A percentile compares a stretch with the other conserved stretches of the same genome.
Conservation (phyloP, 2,888 invertebrate genomes). For the Callimorpha dominula region DNA sequence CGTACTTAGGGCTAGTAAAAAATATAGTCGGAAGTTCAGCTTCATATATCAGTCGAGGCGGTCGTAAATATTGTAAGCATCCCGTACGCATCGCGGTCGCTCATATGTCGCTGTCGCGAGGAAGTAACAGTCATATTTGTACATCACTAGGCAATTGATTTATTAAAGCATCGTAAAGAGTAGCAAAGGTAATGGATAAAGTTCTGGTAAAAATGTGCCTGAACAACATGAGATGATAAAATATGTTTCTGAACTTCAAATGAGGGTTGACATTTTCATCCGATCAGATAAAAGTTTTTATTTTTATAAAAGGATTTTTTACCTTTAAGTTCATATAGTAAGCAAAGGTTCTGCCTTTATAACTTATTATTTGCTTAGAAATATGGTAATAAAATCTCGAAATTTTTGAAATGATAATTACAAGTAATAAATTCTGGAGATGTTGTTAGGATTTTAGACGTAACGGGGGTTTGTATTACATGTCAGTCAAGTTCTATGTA, state of each 20-base stretch:
- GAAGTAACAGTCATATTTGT: slow-evolving; percentile 41
- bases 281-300: not conserved
- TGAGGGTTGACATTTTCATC: not conserved
- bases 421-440: no score
- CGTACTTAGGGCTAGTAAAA: slow-evolving; percentile 49
- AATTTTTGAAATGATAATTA: no score
- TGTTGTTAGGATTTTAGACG: no score
- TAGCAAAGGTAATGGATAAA: not conserved
- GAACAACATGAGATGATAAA: not conserved
- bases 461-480: no score
- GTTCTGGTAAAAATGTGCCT: not conserved
- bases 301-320: not conserved
- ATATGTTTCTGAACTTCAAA: not conserved
- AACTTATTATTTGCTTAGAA: no score
- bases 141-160: slow-evolving; percentile 43
- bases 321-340: no score
- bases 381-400: no score
- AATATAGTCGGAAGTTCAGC: slow-evolving; percentile 68
- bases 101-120: slow-evolving; percentile 50
- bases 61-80: slow-evolving; percentile 70
- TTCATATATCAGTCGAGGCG: slow-evolving; percentile 77
- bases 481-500: no score
- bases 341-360: no score
- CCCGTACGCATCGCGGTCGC: slow-evolving; percentile 52
- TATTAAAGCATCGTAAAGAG: slow-evolving; percentile 13